A percentile compares a stretch with the other conserved stretches of the same genome.
phyloP scores from a whole-genome alignment of 2,113 vertebrate species.

The Petroica traversi region DNA sequence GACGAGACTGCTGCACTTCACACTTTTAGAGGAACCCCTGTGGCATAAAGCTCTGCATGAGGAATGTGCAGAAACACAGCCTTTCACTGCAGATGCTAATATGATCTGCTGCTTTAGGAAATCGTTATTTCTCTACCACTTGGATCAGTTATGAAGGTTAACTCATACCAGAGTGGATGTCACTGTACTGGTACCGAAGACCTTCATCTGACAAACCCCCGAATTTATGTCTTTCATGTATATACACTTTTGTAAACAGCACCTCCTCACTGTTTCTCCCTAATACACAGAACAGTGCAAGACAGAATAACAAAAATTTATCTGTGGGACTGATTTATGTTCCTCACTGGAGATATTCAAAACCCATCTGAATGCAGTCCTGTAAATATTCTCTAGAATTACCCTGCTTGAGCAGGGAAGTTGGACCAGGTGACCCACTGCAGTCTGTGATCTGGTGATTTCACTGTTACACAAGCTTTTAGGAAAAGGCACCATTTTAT shows the following conservation, averaged over 20 bases:
- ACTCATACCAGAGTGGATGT: neutral
- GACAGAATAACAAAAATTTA: neutral
- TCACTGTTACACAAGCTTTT: neutral
- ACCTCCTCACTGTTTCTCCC: neutral
- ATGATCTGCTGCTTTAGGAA: neutral
- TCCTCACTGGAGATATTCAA: neutral
- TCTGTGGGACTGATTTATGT: neutral
- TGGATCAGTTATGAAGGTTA: neutral
- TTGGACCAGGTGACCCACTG: neutral
- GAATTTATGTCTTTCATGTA: neutral
- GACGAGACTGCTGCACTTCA: neutral
- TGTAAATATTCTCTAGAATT: neutral
- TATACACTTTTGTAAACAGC: neutral
- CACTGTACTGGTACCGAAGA: neutral
- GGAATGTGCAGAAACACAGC: neutral
- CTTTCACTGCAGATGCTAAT: neutral
- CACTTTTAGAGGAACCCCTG: neutral
- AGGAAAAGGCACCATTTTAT: neutral
- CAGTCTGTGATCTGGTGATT: neutral
- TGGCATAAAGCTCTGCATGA: neutral
- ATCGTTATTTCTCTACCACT: neutral
- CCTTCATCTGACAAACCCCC: neutral
- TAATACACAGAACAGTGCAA: neutral
- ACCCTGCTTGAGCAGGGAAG: neutral
- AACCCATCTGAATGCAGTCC: neutral